These are phyloP conservation scores for Pseudobourletiella spinata DNA, from an alignment of 1,140 invertebrate species.

Conservation along the genomic window DNA sequence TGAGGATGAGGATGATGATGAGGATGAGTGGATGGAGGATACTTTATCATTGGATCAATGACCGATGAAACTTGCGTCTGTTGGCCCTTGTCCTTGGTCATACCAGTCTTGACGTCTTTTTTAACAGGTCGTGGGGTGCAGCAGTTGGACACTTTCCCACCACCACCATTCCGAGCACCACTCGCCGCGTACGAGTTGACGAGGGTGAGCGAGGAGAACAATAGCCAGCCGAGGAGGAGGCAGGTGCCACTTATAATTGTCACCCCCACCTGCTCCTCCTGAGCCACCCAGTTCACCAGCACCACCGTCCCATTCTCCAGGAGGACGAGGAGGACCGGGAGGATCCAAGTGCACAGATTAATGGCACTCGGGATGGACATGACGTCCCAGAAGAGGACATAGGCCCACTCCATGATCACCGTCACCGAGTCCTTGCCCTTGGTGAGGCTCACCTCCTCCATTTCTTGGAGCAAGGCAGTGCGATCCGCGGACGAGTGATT, in stretches of 20 bases:
- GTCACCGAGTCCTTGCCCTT: slow-evolving; percentile 11
- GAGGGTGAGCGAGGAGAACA: slow-evolving; percentile 21
- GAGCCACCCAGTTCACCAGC: slow-evolving; percentile 7
- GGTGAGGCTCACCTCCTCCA: background rate
- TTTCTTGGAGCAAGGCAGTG: background rate
- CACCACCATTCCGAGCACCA: background rate
- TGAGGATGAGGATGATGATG: background rate
- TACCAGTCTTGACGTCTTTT: background rate
- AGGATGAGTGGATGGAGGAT: too few relatives aligned
- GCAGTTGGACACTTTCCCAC: background rate
- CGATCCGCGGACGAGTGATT: slow-evolving; percentile 2
- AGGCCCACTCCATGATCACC: slow-evolving; percentile 15
- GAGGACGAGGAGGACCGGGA: slow-evolving; percentile 20
- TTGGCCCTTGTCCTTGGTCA: slow-evolving; percentile 9
- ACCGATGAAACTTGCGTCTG: slow-evolving; percentile 10
- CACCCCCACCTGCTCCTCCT: slow-evolving; percentile 1
- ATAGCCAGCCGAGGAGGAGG: slow-evolving; percentile 21
- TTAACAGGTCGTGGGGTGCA: background rate
- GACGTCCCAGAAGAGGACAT: slow-evolving; percentile 34
- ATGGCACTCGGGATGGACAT: slow-evolving; percentile 6
- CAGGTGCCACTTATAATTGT: slow-evolving; percentile 20
- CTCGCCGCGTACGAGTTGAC: slow-evolving; percentile 5
- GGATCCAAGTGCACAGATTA: slow-evolving; percentile 13
- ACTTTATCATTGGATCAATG: slow-evolving; percentile 15
- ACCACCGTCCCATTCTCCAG: slow-evolving; percentile 24